These are phyloP conservation scores for Enteromius unitaeniatus DNA, from an alignment of 2,797 vertebrate genomes.

Conservation along the genomic window DNA sequence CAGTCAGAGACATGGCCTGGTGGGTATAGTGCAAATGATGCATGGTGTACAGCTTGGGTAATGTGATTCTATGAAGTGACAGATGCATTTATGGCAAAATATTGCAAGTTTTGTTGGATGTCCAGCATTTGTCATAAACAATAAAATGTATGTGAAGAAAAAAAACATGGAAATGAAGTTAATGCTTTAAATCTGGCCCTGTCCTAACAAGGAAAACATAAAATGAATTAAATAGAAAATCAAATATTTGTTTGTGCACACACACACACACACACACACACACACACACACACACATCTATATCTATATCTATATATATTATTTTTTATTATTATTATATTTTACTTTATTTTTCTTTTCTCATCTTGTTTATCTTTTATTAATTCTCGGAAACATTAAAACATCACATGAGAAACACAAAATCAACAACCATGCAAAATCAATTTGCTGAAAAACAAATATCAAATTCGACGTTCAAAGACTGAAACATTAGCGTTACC, in stretches of 20 bases:
- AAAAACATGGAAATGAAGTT: not conserved
- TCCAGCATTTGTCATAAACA: not conserved
- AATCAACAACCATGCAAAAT: not conserved
- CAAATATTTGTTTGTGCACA: not conserved
- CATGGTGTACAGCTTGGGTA: not conserved
- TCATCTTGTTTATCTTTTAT: not conserved
- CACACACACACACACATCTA: no score
- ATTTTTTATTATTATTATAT: no score
- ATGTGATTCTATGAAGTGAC: not conserved
- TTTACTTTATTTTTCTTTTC: not conserved
- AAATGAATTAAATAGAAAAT: not conserved
- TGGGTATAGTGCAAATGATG: not conserved
- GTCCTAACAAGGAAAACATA: slow-evolving; percentile 2
- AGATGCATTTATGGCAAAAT: not conserved
- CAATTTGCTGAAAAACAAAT: slow-evolving; percentile 5
- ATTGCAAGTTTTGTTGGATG: not conserved
- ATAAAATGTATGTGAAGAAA: not conserved
- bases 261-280: no score
- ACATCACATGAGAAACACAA: not conserved
- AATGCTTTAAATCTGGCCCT: not conserved
- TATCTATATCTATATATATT: no score
- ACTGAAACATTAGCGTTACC: not conserved
- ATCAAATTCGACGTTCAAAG: not conserved
- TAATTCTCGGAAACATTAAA: not conserved
- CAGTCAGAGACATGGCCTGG: not conserved